Evolutionary conservation across 2,797 vertebrate genomes (phyloP).

Genomic region (Remorina albescens): DNA sequence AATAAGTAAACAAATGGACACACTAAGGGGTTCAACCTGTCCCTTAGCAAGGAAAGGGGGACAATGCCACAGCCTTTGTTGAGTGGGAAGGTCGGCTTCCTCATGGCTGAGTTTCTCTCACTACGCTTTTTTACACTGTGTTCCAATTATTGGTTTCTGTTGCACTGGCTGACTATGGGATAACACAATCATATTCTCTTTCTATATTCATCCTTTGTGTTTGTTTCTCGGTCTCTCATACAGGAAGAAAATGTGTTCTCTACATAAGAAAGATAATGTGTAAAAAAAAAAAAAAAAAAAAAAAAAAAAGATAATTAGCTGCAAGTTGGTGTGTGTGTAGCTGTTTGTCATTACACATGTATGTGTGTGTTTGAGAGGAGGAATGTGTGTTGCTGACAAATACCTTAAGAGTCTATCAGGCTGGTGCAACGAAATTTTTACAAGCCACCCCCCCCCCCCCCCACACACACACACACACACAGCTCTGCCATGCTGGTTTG

Average conservation of each 20-base stretch:
- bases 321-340: constrained; percentile 55
- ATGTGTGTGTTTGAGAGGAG: constrained; percentile 4
- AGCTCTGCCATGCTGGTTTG: constrained; percentile 47
- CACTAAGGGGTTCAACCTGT: constrained; percentile 79
- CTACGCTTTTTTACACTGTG: constrained; percentile 99
- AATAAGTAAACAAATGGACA: constrained; percentile 79
- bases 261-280: constrained; percentile 67
- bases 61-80: constrained; percentile 91
- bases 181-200: constrained; percentile 80
- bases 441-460: too few species aligned
- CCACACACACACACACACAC: too few species aligned
- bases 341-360: constrained; percentile 19
- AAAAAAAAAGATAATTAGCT: constrained; percentile 48
- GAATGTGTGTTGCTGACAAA: constrained; percentile 38
- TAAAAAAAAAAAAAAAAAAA: constrained; percentile 48
- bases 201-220: constrained; percentile 77
- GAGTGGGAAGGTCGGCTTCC: constrained; percentile 88
- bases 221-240: constrained; percentile 80
- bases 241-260: constrained; percentile 71
- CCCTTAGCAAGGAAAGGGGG: constrained; percentile 84
- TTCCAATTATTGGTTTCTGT: constrained; percentile 94
- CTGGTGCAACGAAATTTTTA: constrained; percentile 47
- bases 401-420: constrained; percentile 51
- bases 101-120: constrained; percentile 95
- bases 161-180: constrained; percentile 97